Percentiles rank a stretch among this genome's conserved stretches.
These are phyloP conservation scores for Toxostoma redivivum DNA, from an alignment of 2,113 vertebrate genomes.

Conservation along the genomic window DNA sequence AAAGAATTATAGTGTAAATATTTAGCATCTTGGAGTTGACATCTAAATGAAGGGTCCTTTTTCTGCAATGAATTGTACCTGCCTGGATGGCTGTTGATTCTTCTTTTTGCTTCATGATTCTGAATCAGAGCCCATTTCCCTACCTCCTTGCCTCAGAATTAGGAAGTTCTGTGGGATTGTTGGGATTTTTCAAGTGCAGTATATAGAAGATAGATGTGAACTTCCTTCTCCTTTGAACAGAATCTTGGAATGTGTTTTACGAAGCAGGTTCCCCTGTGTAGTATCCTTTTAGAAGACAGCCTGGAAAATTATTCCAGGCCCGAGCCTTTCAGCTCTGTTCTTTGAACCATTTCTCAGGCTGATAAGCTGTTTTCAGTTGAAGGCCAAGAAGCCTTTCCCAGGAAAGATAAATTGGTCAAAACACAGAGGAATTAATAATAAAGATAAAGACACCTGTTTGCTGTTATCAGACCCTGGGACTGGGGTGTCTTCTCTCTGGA, in stretches of 20 bases:
- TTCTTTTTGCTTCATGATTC: not conserved
- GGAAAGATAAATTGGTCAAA: too few relatives aligned
- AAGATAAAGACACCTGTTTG: too few relatives aligned
- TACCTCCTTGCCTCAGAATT: not conserved
- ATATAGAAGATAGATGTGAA: not conserved
- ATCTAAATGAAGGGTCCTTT: not conserved
- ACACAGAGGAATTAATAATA: too few relatives aligned
- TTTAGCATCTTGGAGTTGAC: not conserved
- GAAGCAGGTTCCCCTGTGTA: not conserved
- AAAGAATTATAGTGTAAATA: not conserved
- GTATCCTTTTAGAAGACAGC: too few relatives aligned
- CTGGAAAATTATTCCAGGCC: too few relatives aligned
- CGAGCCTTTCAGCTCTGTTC: too few relatives aligned
- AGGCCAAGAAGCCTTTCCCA: too few relatives aligned
- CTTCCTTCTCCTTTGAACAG: not conserved
- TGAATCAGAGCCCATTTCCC: not conserved
- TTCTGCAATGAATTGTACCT: accelerated
- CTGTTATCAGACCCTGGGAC: too few relatives aligned
- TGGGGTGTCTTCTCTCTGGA: too few relatives aligned
- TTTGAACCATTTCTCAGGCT: too few relatives aligned
- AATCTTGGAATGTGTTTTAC: not conserved
- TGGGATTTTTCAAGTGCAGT: not conserved
- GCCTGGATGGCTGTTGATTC: accelerated
- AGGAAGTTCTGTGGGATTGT: accelerated
- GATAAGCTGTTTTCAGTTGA: too few relatives aligned